Base-by-base conservation (phyloP, 1,140 invertebrate species). In the Drosophila aff. region DNA sequence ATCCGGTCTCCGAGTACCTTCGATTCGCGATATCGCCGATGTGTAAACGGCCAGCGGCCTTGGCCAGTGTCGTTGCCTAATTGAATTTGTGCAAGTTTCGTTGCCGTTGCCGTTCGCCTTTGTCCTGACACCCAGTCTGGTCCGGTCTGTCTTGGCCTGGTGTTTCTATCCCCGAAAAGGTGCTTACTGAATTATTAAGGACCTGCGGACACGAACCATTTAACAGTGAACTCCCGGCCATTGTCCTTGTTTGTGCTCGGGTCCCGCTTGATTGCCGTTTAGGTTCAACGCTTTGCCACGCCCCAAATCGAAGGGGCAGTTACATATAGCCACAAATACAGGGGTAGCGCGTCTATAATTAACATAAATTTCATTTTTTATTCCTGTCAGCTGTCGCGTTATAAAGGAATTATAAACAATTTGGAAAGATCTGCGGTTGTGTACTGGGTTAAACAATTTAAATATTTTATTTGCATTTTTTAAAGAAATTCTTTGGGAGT, bases 61-160 rank as follows among this genome's bases (percentile, higher is more conserved):
- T 57, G 53, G 53, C 36, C 36, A 57, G 53, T 57, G 53, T 57
- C 53, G 33, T n/a, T 74, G 38, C 71, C 57, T 87, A 86, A 86
- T 89, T 86, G 64, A 86, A 86, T 86, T 86, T 87, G 82, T 81
- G 52, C 40, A 36, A 49, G 40, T 71, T 67, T 66, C 15, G n/a
- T 28, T 50, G 47, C 15, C n/a, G 28, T 53, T 26, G 44, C 13
- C 15, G 23, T 50, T 28, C n/a, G 28, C 33, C 52, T 28, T 53
- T 44, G 44, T 66, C 74, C 72, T 76, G 74, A 55, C 52, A 64
- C 46, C 36, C 43, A 58, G 58, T 58, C 64, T 40, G 50, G 28
- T 21, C 3, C 33, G 49, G 53, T n/a, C 21, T 13, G 53, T 16
- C 9, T 21, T 40, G 53, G 53, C 36, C 40, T 18, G 31, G 66